A percentile compares a stretch with the other conserved stretches of the same genome.
Conservation (phyloP, 2,113 vertebrate genomes). For the Heteronetta atricapilla region DNA sequence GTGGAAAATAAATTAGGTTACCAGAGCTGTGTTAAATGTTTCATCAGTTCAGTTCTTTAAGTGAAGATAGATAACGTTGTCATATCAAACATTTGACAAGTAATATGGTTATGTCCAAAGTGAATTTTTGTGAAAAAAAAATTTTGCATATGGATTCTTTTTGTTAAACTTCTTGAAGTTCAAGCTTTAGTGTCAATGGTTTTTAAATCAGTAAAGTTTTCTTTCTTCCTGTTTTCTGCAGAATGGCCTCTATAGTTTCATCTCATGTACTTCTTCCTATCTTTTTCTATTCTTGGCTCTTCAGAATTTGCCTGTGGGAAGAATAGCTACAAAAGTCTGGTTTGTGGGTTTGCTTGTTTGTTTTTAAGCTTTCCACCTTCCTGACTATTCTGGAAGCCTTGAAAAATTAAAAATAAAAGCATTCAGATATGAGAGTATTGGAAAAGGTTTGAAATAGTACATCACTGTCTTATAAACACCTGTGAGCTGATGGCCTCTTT, state of each 20-base stretch:
- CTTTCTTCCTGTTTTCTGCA: background rate
- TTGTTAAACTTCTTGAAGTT: background rate
- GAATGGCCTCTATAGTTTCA: background rate
- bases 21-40: background rate
- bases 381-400: background rate
- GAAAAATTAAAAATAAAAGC: background rate
- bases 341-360: background rate
- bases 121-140: accelerated
- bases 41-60: background rate
- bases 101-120: background rate
- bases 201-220: background rate
- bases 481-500: background rate
- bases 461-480: background rate
- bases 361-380: background rate
- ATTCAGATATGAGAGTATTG: background rate
- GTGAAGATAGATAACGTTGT: background rate
- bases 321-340: background rate
- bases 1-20: background rate
- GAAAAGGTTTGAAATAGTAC: background rate
- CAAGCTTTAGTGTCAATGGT: background rate
- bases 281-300: background rate
- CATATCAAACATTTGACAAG: background rate
- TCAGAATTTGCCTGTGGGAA: background rate
- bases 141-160: background rate
- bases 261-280: background rate